Percentiles rank a stretch among this genome's conserved stretches.
Evolutionary conservation across 2,113 vertebrate genomes (phyloP).

Genomic region (Cygnus buccinator): DNA sequence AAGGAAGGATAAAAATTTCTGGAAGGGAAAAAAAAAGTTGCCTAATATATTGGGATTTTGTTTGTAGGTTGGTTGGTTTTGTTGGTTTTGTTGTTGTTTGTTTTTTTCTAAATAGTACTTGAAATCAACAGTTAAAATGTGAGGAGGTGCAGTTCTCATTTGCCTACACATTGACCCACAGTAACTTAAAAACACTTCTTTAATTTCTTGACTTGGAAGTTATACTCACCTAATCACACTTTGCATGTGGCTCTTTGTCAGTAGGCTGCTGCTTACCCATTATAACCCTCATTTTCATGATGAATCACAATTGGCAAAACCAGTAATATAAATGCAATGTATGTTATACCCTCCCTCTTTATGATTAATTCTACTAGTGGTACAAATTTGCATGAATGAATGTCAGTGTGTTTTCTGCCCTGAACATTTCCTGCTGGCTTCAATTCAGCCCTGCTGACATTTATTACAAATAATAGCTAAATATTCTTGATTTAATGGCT

Average conservation of each 20-base stretch:
- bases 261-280: constrained; percentile 51
- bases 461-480: constrained; percentile 87
- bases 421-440: constrained; percentile 80
- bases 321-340: constrained; percentile 73
- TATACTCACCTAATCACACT: constrained; percentile 34
- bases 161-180: not conserved
- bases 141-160: not conserved
- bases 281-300: constrained; percentile 56
- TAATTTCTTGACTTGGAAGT: constrained; percentile 45
- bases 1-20: not conserved
- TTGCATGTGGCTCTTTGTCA: constrained; percentile 53
- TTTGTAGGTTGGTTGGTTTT: no score
- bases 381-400: constrained; percentile 84
- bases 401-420: constrained; percentile 82
- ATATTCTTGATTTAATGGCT: constrained; percentile 83
- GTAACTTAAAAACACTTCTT: not conserved
- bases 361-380: constrained; percentile 79
- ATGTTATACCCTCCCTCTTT: constrained; percentile 50
- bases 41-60: no score
- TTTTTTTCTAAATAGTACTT: not conserved
- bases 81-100: no score
- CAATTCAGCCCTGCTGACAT: constrained; percentile 80
- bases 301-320: constrained; percentile 66
- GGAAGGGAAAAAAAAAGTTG: not conserved
- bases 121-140: not conserved